These are phyloP conservation scores for Eupsittula cactorum DNA, from an alignment of 2,113 vertebrate species.

Conservation along the genomic window DNA sequence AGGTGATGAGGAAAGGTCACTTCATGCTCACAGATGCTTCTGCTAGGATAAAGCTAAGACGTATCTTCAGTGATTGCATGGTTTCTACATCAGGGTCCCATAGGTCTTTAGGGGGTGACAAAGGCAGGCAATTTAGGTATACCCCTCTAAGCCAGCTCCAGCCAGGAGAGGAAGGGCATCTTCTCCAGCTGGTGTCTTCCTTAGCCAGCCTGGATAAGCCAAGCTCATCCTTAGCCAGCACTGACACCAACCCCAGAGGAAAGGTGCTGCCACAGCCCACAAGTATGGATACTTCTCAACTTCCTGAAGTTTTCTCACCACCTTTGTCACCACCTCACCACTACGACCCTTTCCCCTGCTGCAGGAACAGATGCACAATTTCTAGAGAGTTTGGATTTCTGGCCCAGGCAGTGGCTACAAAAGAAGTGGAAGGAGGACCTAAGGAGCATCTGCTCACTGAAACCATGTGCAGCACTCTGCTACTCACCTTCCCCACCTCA, in stretches of 20 bases:
- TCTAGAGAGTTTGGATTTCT: not conserved
- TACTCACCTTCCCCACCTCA: not conserved
- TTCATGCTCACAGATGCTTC: not conserved
- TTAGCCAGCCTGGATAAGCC: not conserved
- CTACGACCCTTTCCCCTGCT: not conserved
- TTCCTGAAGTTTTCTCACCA: not conserved
- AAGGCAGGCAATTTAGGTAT: not conserved
- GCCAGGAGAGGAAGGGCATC: not conserved
- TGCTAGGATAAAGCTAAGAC: not conserved
- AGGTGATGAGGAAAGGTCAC: not conserved
- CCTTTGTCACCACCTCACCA: not conserved
- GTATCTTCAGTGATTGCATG: not conserved
- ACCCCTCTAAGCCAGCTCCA: not conserved
- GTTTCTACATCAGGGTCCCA: not conserved
- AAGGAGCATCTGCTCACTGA: not conserved
- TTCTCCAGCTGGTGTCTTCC: not conserved
- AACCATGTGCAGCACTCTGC: not conserved
- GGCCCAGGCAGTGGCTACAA: not conserved
- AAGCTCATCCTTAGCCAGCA: not conserved
- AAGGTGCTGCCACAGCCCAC: not conserved
- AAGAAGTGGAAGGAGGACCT: not conserved
- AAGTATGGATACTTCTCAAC: not conserved
- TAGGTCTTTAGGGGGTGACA: not conserved
- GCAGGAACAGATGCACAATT: not conserved
- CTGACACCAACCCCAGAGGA: accelerated